Evolutionary conservation across 2,113 vertebrate genomes (phyloP).

Genomic region (Machaerirhynchus nigripectus): DNA sequence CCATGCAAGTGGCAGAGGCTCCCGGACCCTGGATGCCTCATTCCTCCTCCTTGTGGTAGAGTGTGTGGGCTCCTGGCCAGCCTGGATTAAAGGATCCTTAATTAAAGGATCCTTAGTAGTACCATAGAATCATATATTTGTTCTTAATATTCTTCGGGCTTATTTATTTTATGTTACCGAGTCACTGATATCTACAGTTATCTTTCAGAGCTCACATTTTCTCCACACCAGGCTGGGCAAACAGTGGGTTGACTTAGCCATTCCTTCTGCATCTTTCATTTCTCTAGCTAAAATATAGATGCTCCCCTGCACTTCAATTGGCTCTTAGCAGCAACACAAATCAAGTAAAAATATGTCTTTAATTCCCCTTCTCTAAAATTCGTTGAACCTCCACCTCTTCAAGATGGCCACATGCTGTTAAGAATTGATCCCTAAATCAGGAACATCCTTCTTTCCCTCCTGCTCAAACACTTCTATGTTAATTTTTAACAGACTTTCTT

Average conservation of each 20-base stretch:
- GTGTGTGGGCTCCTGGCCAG: not conserved
- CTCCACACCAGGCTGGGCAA: not conserved
- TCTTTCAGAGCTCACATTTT: not conserved
- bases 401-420: not conserved
- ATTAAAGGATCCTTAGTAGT: not conserved
- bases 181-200: not conserved
- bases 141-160: not conserved
- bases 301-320: not conserved
- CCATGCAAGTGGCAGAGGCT: not conserved
- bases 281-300: not conserved
- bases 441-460: not conserved
- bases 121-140: not conserved
- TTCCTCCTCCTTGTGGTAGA: not conserved
- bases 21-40: not conserved
- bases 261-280: not conserved
- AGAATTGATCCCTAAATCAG: not conserved
- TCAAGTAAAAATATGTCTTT: not conserved
- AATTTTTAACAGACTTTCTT: not conserved
- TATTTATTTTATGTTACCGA: slow-evolving; percentile 10
- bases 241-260: not conserved
- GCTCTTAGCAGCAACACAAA: not conserved
- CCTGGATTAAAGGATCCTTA: not conserved
- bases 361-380: not conserved
- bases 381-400: not conserved
- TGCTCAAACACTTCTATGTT: not conserved